Evolutionary conservation across 1,140 invertebrate genomes (phyloP).

Genomic region (Cotesia typhae): DNA sequence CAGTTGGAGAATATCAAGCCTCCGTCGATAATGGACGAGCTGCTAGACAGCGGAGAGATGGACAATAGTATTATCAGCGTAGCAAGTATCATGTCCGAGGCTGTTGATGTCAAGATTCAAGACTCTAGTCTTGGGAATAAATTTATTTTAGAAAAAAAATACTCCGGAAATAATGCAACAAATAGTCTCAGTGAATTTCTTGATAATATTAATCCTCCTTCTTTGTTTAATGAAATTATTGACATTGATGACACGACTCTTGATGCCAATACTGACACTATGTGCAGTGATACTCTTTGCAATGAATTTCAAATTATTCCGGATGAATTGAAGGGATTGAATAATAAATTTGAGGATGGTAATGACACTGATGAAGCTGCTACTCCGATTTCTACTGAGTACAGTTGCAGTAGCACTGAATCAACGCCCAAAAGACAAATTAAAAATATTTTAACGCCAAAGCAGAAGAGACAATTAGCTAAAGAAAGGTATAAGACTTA

Average conservation of each 20-base stretch:
- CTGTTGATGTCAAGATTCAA: slow-evolving; percentile 68
- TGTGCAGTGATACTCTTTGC: slow-evolving; percentile 68
- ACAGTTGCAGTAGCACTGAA: slow-evolving; percentile 73
- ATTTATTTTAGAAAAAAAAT: slow-evolving; percentile 58
- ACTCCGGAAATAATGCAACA: slow-evolving; percentile 54
- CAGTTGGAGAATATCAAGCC: slow-evolving; percentile 84
- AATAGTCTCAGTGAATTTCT: slow-evolving; percentile 69
- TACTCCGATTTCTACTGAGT: slow-evolving; percentile 67
- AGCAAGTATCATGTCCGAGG: slow-evolving; percentile 82
- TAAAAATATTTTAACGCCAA: slow-evolving; percentile 72
- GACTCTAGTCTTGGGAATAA: slow-evolving; percentile 50
- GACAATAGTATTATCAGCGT: slow-evolving; percentile 85
- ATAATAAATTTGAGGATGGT: slow-evolving; percentile 54
- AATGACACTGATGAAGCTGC: slow-evolving; percentile 64
- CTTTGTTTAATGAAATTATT: slow-evolving; percentile 70
- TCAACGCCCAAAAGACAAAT: slow-evolving; percentile 73
- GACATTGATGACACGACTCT: slow-evolving; percentile 71
- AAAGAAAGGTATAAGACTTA: slow-evolving; percentile 83
- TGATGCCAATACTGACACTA: slow-evolving; percentile 69
- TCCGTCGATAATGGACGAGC: slow-evolving; percentile 81
- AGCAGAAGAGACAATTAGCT: slow-evolving; percentile 75
- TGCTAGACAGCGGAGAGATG: slow-evolving; percentile 73
- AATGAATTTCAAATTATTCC: slow-evolving; percentile 59
- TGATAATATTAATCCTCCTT: slow-evolving; percentile 73
- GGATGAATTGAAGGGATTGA: slow-evolving; percentile 40